Percentiles rank a stretch among this genome's conserved stretches.
phyloP scores from a whole-genome alignment of 2,888 invertebrate species.

The Diarsia dahlii region DNA sequence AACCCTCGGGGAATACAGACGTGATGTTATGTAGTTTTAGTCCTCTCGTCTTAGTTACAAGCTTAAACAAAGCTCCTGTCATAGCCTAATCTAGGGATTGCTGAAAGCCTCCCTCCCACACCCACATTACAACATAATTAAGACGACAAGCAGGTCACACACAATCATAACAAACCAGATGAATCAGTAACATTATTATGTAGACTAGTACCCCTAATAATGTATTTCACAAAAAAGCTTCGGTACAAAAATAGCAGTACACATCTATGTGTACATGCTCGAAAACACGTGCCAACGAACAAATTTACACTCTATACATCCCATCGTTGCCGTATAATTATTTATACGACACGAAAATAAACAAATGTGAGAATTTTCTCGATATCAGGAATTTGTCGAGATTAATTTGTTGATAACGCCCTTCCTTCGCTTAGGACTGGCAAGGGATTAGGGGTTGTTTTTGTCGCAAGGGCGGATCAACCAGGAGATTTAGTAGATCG shows the following conservation, averaged over 20 bases:
- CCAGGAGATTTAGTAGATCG: conserved; percentile 2
- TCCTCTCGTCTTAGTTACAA: background rate
- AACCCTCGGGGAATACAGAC: too few species aligned
- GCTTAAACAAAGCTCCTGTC: conserved; percentile 1
- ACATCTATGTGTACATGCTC: conserved; percentile 71
- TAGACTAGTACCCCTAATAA: conserved; percentile 62
- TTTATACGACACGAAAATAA: conserved; percentile 66
- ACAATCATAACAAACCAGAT: conserved; percentile 35
- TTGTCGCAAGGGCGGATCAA: conserved; percentile 26
- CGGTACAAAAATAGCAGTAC: conserved; percentile 77
- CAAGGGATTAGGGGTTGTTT: conserved; percentile 19
- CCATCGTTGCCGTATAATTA: conserved; percentile 63
- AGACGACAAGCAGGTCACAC: conserved; percentile 16
- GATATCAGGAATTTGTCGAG: conserved; percentile 39
- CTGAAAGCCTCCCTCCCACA: background rate
- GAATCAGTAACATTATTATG: conserved; percentile 34
- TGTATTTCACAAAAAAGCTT: conserved; percentile 78
- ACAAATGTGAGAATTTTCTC: conserved; percentile 59
- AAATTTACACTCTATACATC: conserved; percentile 71
- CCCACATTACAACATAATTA: conserved; percentile 14
- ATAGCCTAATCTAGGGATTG: conserved; percentile 32
- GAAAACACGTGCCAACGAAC: conserved; percentile 75
- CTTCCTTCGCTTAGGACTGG: conserved; percentile 7
- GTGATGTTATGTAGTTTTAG: background rate
- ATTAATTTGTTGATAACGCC: conserved; percentile 46